Conservation (phyloP, 1,140 invertebrate genomes). For the Nephotettix cincticeps region DNA sequence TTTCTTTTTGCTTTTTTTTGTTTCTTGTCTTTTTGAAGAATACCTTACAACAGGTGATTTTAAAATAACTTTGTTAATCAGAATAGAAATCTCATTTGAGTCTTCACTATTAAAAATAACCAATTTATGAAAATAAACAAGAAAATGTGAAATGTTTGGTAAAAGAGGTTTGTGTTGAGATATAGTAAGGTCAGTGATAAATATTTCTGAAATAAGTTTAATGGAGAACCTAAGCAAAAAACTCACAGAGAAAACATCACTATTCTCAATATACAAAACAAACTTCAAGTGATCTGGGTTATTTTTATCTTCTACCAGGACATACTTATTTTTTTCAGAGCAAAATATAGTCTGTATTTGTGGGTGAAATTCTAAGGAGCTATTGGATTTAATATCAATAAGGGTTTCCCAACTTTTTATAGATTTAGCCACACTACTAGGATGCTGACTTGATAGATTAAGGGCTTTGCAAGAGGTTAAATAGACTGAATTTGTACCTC, state of each 20-base stretch:
- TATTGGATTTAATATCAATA: no score
- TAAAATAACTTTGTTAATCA: background rate
- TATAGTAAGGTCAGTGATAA: background rate
- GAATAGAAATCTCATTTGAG: background rate
- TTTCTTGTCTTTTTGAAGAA: background rate
- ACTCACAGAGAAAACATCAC: background rate
- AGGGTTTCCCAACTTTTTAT: no score
- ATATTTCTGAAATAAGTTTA: background rate
- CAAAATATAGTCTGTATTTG: background rate
- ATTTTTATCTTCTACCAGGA: background rate
- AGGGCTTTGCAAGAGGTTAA: background rate
- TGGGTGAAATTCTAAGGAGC: no score
- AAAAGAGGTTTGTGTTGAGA: background rate
- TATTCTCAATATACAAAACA: background rate
- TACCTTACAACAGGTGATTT: background rate
- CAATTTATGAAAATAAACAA: background rate
- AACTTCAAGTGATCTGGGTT: background rate
- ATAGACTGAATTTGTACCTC: slow-evolving; percentile 15
- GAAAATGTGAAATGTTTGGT: background rate
- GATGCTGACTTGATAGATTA: background rate
- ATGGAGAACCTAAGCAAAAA: background rate
- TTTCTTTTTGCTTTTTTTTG: slow-evolving; percentile 20
- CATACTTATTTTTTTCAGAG: background rate
- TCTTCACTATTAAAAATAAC: background rate
- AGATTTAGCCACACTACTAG: background rate